A percentile compares a stretch with the other conserved stretches of the same genome.
phyloP scores from a whole-genome alignment of 2,888 invertebrate species.

The Lepidocyrtoides sp. region DNA sequence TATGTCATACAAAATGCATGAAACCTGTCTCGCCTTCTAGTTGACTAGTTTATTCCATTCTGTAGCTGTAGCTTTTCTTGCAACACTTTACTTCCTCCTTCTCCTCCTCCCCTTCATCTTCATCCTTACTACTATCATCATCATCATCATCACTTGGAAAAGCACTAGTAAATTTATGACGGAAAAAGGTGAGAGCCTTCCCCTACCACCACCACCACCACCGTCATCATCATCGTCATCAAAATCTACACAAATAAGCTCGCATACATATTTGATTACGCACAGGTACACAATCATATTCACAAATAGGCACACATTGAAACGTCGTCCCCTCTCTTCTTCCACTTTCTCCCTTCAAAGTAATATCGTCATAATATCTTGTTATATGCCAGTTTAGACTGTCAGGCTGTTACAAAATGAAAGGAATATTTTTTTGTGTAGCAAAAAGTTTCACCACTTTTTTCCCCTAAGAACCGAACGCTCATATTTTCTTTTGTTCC shows the following conservation, averaged over 20 bases:
- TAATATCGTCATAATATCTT: slow-evolving; percentile 25
- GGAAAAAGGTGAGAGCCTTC: slow-evolving; percentile 18
- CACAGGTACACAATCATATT: not conserved
- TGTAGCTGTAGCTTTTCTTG: not conserved
- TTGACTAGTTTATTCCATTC: slow-evolving; percentile 61
- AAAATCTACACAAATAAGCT: not conserved
- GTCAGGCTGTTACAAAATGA: slow-evolving; percentile 52
- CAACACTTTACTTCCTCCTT: not conserved
- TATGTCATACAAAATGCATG: slow-evolving; percentile 76
- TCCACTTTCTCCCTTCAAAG: not conserved
- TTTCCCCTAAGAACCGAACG: slow-evolving; percentile 40
- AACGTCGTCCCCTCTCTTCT: not conserved
- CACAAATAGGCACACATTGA: not conserved
- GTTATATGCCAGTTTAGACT: slow-evolving; percentile 41
- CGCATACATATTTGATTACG: not conserved
- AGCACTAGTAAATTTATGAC: slow-evolving; percentile 26
- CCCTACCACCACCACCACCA: not conserved
- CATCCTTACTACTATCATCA: slow-evolving; percentile 3
- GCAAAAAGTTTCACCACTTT: slow-evolving; percentile 40
- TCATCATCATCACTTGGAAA: slow-evolving; percentile 37
- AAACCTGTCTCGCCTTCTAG: slow-evolving; percentile 70
- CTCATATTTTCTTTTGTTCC: slow-evolving; percentile 43
- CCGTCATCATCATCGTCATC: slow-evolving; percentile 1
- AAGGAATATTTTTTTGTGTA: slow-evolving; percentile 23
- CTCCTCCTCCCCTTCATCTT: slow-evolving; percentile 24